A percentile compares a stretch with the other conserved stretches of the same genome.
These are phyloP conservation scores for Zoanthus solanderi DNA, from an alignment of 92 coral and sea anemone species.

Conservation along the genomic window DNA sequence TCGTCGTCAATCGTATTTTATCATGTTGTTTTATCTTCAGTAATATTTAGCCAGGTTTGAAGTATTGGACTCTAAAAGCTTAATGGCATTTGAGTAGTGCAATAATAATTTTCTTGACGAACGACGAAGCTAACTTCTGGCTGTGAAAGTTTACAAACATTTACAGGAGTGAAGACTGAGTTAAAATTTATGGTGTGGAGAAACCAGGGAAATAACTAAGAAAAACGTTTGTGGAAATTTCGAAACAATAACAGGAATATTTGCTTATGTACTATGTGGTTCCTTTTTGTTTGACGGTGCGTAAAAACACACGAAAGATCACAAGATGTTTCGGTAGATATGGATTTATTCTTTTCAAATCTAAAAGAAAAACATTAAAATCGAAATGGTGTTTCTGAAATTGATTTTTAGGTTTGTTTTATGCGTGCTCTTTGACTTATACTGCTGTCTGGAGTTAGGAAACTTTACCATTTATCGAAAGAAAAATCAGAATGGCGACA, in stretches of 20 bases:
- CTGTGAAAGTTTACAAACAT: neutral
- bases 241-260: too few relatives aligned
- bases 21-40: neutral
- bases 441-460: neutral
- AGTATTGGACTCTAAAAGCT: neutral
- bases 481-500: neutral
- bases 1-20: neutral
- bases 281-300: too few relatives aligned
- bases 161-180: neutral
- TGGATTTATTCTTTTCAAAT: neutral
- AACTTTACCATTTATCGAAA: conserved; percentile 16
- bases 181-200: too few relatives aligned
- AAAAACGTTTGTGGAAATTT: too few relatives aligned
- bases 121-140: neutral
- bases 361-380: neutral
- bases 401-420: neutral
- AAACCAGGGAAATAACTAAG: too few relatives aligned
- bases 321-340: neutral
- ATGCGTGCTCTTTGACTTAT: neutral
- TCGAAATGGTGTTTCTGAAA: neutral
- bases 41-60: neutral
- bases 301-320: too few relatives aligned
- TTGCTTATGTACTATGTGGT: too few relatives aligned
- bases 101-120: neutral
- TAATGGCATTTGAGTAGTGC: neutral